Percentiles rank a stretch among this genome's conserved stretches.
Conservation (phyloP, 1,140 invertebrate genomes). For the Ladona fulva region DNA sequence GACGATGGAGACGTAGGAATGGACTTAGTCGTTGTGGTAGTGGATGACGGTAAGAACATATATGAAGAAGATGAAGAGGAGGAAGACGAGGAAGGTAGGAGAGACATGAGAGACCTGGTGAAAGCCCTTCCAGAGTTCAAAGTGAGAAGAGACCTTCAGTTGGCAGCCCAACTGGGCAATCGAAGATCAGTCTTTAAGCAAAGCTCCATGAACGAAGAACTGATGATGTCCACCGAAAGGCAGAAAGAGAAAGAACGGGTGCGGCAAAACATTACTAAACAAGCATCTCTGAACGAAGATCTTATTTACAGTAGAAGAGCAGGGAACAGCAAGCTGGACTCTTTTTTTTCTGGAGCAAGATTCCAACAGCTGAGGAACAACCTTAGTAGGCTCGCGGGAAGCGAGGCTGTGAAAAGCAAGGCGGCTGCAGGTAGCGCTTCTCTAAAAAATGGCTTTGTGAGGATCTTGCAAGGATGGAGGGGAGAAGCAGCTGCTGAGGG, state of each 20-base stretch:
- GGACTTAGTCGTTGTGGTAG: slow-evolving; percentile 51
- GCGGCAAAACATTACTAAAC: slow-evolving; percentile 78
- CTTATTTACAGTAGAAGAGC: slow-evolving; percentile 56
- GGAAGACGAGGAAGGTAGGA: slow-evolving; percentile 38
- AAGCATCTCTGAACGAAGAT: slow-evolving; percentile 79
- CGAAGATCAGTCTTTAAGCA: slow-evolving; percentile 66
- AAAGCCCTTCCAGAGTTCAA: slow-evolving; percentile 51
- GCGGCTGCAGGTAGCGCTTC: slow-evolving; percentile 51
- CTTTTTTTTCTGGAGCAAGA: slow-evolving; percentile 59
- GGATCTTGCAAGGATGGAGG: slow-evolving; percentile 67
- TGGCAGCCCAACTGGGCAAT: slow-evolving; percentile 36
- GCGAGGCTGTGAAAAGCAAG: not conserved
- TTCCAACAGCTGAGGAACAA: slow-evolving; percentile 78
- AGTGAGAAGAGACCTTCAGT: slow-evolving; percentile 31
- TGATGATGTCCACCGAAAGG: slow-evolving; percentile 78
- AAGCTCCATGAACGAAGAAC: slow-evolving; percentile 78
- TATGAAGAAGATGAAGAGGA: slow-evolving; percentile 36
- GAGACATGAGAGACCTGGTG: slow-evolving; percentile 51
- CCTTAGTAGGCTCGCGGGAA: slow-evolving; percentile 44
- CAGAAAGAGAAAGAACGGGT: slow-evolving; percentile 72
- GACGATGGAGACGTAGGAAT: slow-evolving; percentile 42
- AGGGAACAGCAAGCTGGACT: slow-evolving; percentile 49
- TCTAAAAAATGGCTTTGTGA: slow-evolving; percentile 55
- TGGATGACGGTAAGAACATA: slow-evolving; percentile 44
- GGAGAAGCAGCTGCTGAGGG: slow-evolving; percentile 34